These are phyloP conservation scores for Agrilus planipennis DNA, from an alignment of 1,140 invertebrate species.

Conservation along the genomic window DNA sequence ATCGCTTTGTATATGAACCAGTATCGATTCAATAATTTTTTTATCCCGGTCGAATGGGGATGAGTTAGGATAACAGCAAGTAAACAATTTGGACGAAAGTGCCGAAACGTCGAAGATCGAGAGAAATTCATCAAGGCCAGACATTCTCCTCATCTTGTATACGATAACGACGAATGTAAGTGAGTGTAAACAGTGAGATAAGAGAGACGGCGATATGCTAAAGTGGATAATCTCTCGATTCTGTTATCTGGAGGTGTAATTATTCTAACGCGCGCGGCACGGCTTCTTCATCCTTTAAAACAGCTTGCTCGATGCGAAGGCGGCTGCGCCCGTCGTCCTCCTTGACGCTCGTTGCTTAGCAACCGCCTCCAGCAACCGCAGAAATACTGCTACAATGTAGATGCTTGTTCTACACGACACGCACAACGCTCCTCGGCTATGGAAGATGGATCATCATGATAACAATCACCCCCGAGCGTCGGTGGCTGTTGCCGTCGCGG, in stretches of 20 bases:
- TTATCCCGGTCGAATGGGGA: too few relatives aligned
- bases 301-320: conserved; percentile 30
- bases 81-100: too few relatives aligned
- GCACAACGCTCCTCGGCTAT: conserved; percentile 30
- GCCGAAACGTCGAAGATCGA: too few relatives aligned
- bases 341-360: conserved; percentile 27
- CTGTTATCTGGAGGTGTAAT: conserved; percentile 35
- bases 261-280: conserved; percentile 36
- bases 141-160: neutral
- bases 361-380: conserved; percentile 30
- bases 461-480: conserved; percentile 30
- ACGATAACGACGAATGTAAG: conserved; percentile 20
- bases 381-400: conserved; percentile 34
- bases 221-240: conserved; percentile 36
- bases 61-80: too few relatives aligned
- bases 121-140: neutral
- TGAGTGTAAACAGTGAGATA: conserved; percentile 31
- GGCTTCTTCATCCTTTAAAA: conserved; percentile 36
- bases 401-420: conserved; percentile 35
- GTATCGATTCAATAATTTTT: too few relatives aligned
- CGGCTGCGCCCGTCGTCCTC: conserved; percentile 17
- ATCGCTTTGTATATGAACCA: too few relatives aligned
- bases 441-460: conserved; percentile 34
- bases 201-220: conserved; percentile 31
- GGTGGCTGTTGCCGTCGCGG: too few relatives aligned